Percentiles rank a stretch among this genome's conserved stretches.
phyloP scores from a whole-genome alignment of 92 coral and sea anemone genomes.

The Heliopora coerulea region DNA sequence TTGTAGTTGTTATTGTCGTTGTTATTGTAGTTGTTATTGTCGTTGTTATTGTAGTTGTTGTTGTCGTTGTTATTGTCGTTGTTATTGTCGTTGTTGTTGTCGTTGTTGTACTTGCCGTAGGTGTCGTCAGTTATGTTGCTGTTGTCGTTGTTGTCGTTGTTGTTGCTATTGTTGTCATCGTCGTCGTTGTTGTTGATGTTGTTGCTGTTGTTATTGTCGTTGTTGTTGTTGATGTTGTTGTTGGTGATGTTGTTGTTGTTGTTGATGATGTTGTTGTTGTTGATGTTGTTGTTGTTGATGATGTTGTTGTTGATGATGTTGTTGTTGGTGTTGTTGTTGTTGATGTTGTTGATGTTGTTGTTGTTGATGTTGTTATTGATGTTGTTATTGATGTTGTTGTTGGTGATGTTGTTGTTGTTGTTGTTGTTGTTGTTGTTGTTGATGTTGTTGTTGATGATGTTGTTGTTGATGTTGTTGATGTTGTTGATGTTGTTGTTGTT shows the following conservation, averaged over 20 bases:
- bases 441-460: not conserved
- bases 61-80: not conserved
- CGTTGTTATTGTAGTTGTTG: not conserved
- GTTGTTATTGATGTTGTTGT: not conserved
- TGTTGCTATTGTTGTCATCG: not conserved
- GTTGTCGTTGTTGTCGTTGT: not conserved
- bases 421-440: not conserved
- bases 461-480: not conserved
- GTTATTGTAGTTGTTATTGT: not conserved
- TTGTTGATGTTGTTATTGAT: no score
- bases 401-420: not conserved
- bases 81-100: not conserved
- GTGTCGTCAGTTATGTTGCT: not conserved
- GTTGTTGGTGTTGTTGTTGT: not conserved
- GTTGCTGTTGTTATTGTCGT: not conserved
- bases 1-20: not conserved
- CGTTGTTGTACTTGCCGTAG: no score
- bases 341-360: not conserved
- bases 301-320: no score
- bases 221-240: not conserved
- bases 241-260: not conserved
- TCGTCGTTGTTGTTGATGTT: not conserved
- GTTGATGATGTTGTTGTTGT: not conserved
- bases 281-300: not conserved
- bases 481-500: not conserved